Conservation (phyloP, 2,113 vertebrate species). For the Delphinapterus leucas region DNA sequence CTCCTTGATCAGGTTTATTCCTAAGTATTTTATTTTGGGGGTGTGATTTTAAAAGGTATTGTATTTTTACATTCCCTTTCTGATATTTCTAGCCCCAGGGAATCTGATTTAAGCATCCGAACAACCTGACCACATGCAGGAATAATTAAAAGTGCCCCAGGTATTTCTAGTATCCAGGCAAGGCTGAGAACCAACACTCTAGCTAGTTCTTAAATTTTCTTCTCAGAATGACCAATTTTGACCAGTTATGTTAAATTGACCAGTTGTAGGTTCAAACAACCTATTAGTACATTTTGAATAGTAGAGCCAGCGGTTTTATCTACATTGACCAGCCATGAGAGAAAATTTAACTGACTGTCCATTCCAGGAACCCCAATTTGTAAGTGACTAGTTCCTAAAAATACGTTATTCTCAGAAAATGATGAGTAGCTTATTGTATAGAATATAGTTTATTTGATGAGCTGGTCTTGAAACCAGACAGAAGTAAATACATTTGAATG, state of each 20-base stretch:
- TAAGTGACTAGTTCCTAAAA: background rate
- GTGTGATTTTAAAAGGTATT: background rate
- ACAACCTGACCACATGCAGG: background rate
- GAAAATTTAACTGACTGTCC: background rate
- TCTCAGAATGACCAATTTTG: background rate
- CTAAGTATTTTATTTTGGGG: background rate
- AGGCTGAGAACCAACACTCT: background rate
- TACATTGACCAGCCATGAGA: background rate
- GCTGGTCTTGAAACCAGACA: background rate
- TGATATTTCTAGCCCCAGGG: background rate
- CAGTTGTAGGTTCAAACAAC: background rate
- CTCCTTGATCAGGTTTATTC: background rate
- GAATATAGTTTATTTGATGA: constrained; percentile 27
- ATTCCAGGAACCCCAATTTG: background rate
- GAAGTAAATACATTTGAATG: constrained; percentile 9
- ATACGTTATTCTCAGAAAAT: constrained; percentile 4
- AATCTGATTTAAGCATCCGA: background rate
- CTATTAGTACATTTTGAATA: background rate
- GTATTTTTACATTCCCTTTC: background rate
- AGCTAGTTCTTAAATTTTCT: background rate
- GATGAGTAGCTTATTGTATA: background rate
- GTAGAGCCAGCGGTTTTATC: background rate
- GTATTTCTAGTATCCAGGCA: background rate
- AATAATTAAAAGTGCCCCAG: background rate
- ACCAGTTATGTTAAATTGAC: background rate